Evolutionary conservation across 37 sponge, comb jelly and placozoan species (phyloP), one percentile per base, ranked within the genome.

Genomic region (Haliclona indistincta): DNA sequence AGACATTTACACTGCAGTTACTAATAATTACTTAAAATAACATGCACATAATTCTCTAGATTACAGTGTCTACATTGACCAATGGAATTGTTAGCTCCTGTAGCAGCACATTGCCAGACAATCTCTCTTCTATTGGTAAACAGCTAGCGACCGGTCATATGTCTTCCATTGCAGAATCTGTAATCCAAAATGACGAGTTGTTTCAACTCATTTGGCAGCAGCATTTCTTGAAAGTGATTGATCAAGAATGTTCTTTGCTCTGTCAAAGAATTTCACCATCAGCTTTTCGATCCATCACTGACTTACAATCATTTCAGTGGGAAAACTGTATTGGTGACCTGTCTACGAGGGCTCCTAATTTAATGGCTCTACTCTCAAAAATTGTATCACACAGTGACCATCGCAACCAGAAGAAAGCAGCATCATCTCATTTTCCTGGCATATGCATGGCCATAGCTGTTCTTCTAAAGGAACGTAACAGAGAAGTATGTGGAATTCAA

Each of bases 371-470:
- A 6, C 4, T 77, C 4, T 42, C 66, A 15, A 45, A 17, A 22
- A 45, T 70, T 64, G 45, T 13, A 4, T 30, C 53, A 8, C 78
- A 77, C 51, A 38, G 34, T 13, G 66, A 70, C 34, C 52, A 77
- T n/a, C 22, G 52, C 8, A 77, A 77, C 54, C 13, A 7, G 15
- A 67, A 43, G 32, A 77, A 77, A 23, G n/a, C 5, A 17, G 66
- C 51, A 10, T 7, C 38, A 17, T 10, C 4, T 20, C 78, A 77
- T 39, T 28, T 37, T 43, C 78, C 78, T 25, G 78, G 78, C 30
- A 34, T 77, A 15, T 42, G 53, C 47, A 77, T 70, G 67, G 78
- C 78, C 22, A 47, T 32, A 10, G 78, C 78, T n/a, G 43, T 77
- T 5, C 20, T 67, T 7, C 26, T 77, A 45, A 77, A 77, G 35